phyloP scores from a whole-genome alignment of 2,888 invertebrate species.

The Cheilosia scutellata region DNA sequence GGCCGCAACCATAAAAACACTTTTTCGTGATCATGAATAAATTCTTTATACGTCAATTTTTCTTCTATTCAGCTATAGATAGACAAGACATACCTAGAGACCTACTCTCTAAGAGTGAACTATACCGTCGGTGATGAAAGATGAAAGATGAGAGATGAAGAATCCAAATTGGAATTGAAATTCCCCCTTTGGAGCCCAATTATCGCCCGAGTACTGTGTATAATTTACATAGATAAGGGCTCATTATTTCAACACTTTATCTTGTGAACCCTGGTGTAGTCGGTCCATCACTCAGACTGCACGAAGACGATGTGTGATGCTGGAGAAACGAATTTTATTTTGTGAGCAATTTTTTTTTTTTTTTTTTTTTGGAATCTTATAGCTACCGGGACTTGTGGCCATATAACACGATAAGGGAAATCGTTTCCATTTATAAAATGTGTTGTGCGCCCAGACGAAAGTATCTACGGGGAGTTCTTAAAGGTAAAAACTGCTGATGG shows the following conservation, averaged over 20 bases:
- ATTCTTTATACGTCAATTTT: conserved; percentile 41
- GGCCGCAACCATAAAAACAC: conserved; percentile 54
- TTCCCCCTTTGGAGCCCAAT: conserved; percentile 60
- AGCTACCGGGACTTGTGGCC: conserved; percentile 61
- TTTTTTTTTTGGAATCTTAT: conserved; percentile 40
- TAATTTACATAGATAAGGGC: conserved; percentile 76
- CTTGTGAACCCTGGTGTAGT: conserved; percentile 40
- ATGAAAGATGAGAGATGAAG: conserved; percentile 52
- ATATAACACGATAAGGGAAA: conserved; percentile 51
- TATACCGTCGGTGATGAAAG: conserved; percentile 62
- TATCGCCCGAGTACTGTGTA: conserved; percentile 65
- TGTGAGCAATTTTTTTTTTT: conserved; percentile 40
- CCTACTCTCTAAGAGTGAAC: conserved; percentile 38
- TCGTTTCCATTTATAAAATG: conserved; percentile 28
- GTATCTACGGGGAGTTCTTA: conserved; percentile 10
- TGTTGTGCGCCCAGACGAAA: conserved; percentile 30
- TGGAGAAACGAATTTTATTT: conserved; percentile 5
- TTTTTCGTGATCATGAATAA: conserved; percentile 74
- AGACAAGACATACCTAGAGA: conserved; percentile 1
- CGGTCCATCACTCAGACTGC: conserved; percentile 11
- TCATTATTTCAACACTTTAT: conserved; percentile 75
- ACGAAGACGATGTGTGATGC: conserved; percentile 46
- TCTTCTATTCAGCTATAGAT: conserved; percentile 1
- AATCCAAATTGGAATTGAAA: conserved; percentile 55
- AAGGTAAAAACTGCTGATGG: conserved; percentile 39